Evolutionary conservation across 2,797 vertebrate genomes (phyloP).

Genomic region (Podargus strigoides): DNA sequence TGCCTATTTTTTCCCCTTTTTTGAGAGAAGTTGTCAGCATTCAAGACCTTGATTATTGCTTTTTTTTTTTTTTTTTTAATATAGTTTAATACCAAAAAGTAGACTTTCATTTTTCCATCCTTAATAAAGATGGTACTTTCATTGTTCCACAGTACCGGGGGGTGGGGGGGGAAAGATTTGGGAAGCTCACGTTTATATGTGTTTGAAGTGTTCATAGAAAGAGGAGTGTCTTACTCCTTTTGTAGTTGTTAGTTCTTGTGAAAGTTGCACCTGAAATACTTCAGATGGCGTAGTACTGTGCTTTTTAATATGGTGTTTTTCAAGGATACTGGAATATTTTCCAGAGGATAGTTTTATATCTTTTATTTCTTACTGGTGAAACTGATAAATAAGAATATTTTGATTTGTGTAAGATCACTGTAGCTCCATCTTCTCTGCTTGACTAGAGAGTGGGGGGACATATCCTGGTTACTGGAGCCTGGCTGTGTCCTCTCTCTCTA

Average conservation of each 20-base stretch:
- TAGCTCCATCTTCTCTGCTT: background rate
- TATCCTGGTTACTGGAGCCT: background rate
- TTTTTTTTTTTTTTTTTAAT: background rate
- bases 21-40: background rate
- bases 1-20: too few species aligned
- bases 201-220: background rate
- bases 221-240: background rate
- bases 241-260: background rate
- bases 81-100: background rate
- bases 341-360: background rate
- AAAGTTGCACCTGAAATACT: background rate
- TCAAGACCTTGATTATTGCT: background rate
- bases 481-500: background rate
- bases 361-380: background rate
- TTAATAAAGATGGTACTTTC: background rate
- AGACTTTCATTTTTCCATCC: background rate
- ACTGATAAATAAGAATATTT: background rate
- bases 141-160: too few species aligned
- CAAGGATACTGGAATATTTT: background rate
- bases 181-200: too few species aligned
- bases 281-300: too few species aligned
- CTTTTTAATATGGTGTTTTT: background rate
- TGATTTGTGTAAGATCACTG: background rate
- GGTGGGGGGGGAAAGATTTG: too few species aligned
- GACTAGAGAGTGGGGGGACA: fast-evolving